Evolutionary conservation across 1,140 invertebrate species (phyloP).

Genomic region (Choristoneura fumiferana): DNA sequence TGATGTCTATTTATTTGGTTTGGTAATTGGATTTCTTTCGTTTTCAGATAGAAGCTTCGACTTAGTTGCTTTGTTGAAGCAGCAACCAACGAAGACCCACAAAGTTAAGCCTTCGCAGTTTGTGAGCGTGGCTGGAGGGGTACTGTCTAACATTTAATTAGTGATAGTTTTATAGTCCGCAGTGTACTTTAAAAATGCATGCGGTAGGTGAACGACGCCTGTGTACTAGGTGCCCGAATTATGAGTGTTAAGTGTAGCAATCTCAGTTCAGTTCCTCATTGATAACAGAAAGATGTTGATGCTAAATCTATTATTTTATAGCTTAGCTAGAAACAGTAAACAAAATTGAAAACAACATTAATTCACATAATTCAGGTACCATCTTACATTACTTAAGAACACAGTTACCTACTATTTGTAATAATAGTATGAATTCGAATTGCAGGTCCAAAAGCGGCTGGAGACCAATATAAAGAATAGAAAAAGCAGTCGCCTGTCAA

Average conservation of each 20-base stretch:
- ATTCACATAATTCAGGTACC: background rate
- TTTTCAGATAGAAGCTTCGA: conserved; percentile 61
- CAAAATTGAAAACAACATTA: background rate
- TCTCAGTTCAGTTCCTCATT: too few relatives aligned
- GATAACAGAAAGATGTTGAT: too few relatives aligned
- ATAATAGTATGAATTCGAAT: conserved; percentile 24
- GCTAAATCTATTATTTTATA: too few relatives aligned
- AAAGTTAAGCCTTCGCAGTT: conserved; percentile 56
- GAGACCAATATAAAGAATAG: conserved; percentile 45
- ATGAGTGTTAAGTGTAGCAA: background rate
- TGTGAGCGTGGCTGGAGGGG: conserved; percentile 55
- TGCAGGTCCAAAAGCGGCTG: conserved; percentile 55
- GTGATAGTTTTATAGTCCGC: conserved; percentile 20
- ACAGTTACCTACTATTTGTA: background rate
- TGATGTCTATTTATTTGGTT: too few relatives aligned
- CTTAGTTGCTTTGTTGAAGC: conserved; percentile 45
- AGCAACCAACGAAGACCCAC: conserved; percentile 48
- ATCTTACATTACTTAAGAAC: background rate
- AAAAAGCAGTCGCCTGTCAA: conserved; percentile 42
- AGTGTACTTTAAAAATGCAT: conserved; percentile 34
- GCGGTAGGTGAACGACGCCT: conserved; percentile 26
- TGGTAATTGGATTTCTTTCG: background rate
- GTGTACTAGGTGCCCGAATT: background rate
- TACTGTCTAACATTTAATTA: conserved; percentile 33
- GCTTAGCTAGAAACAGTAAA: too few relatives aligned